Conservation (phyloP, 2,888 invertebrate genomes). For the Cryptocephalus primarius region DNA sequence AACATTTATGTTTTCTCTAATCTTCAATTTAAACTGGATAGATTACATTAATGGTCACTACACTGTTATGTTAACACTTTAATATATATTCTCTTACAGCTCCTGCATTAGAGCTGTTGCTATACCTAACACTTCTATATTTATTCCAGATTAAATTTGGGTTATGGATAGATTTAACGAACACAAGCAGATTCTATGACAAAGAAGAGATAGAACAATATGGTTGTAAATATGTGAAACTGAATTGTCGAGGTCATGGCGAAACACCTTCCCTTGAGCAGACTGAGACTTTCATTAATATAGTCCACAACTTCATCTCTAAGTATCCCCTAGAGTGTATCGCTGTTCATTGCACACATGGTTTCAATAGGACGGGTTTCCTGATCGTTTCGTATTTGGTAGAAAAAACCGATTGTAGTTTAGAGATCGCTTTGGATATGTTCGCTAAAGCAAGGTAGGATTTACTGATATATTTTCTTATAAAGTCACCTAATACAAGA, state of each 20-base stretch:
- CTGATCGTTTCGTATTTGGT: conserved; percentile 86
- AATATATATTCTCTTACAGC: no score
- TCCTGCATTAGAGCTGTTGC: no score
- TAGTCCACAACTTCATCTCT: conserved; percentile 68
- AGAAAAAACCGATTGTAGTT: conserved; percentile 68
- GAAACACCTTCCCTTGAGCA: conserved; percentile 85
- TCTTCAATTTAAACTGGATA: no score
- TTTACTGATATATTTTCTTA: no score
- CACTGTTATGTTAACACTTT: no score
- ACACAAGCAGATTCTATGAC: conserved; percentile 88
- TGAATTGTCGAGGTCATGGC: conserved; percentile 84
- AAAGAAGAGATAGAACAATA: conserved; percentile 63
- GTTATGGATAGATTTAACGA: conserved; percentile 93
- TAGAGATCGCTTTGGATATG: conserved; percentile 70
- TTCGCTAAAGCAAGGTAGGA: conserved; percentile 59
- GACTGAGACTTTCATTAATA: conserved; percentile 67
- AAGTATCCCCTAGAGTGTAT: conserved; percentile 69
- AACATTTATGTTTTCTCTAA: no score
- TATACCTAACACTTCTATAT: background rate
- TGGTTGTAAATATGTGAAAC: conserved; percentile 75
- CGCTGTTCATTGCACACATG: conserved; percentile 93
- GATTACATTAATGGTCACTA: no score
- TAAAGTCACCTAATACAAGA: no score
- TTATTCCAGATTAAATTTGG: conserved; percentile 67
- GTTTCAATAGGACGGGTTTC: conserved; percentile 97